A percentile compares a stretch with the other conserved stretches of the same genome.
Evolutionary conservation across 1,140 invertebrate genomes (phyloP).

Genomic region (Caenorhabditis inopinata): DNA sequence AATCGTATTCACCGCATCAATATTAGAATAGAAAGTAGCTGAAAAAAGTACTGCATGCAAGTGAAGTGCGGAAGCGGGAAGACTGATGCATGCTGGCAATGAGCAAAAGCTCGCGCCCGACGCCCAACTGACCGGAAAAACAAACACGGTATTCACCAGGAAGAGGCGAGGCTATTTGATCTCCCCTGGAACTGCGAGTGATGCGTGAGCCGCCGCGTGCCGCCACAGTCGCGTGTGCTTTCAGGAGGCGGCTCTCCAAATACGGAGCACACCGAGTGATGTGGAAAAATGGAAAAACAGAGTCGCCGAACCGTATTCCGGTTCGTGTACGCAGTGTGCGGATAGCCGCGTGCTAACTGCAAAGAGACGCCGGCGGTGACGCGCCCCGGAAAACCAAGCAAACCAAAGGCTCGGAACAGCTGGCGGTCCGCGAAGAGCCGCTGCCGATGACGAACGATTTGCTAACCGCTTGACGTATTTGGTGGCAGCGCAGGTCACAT

Average conservation of each 20-base stretch:
- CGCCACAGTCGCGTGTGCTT: not conserved
- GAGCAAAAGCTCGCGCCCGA: constrained; percentile 20
- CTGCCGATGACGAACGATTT: constrained; percentile 24
- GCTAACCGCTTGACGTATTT: constrained; percentile 29
- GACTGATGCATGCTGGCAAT: not conserved
- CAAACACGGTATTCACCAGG: not conserved
- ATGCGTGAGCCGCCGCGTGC: not conserved
- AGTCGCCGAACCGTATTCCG: constrained; percentile 5
- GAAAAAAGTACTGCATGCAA: no score
- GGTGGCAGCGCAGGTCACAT: constrained; percentile 6
- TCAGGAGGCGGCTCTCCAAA: constrained; percentile 1
- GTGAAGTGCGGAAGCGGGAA: constrained; percentile 15
- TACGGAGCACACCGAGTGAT: constrained; percentile 7
- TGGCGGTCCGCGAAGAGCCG: not conserved
- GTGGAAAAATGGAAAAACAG: constrained; percentile 1
- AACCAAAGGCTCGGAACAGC: constrained; percentile 15
- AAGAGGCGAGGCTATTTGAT: not conserved
- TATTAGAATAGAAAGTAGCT: not conserved
- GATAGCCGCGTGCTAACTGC: not conserved
- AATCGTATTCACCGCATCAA: no score
- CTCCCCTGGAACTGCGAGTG: constrained; percentile 1
- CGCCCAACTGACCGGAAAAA: constrained; percentile 10
- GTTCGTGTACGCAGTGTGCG: not conserved
- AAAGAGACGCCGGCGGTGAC: not conserved
- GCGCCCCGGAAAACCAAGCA: constrained; percentile 11